Percentiles rank a stretch among this genome's conserved stretches.
Evolutionary conservation across 2,113 vertebrate genomes (phyloP).

Genomic region (Myxocyprinus asiaticus): DNA sequence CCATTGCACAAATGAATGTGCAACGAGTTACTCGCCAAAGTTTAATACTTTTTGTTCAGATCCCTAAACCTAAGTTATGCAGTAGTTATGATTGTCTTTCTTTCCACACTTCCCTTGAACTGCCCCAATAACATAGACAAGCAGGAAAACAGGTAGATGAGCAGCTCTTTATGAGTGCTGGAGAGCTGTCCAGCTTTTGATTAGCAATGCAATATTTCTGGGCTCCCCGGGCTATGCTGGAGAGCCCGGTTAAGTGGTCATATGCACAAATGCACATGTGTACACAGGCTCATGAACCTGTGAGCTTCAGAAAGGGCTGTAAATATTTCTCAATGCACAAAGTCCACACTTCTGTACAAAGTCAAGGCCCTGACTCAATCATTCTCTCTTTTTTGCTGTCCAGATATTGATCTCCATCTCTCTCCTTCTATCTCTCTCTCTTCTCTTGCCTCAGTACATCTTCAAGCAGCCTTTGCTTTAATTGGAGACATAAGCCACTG

Average conservation of each 20-base stretch:
- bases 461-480: conserved; percentile 26
- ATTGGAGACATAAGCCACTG: conserved; percentile 28
- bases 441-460: conserved; percentile 13
- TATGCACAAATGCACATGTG: not conserved
- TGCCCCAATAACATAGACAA: conserved; percentile 11
- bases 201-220: conserved; percentile 25
- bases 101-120: too few relatives aligned
- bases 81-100: not conserved
- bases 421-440: conserved; percentile 20
- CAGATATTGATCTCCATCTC: conserved; percentile 9
- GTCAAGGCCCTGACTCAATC: conserved; percentile 27
- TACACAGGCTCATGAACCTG: not conserved
- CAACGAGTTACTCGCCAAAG: too few relatives aligned
- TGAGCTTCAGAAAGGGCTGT: not conserved
- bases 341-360: conserved; percentile 10
- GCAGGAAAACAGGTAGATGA: not conserved
- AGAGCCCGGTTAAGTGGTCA: conserved; percentile 7
- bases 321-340: conserved; percentile 32
- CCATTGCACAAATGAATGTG: too few relatives aligned
- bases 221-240: conserved; percentile 11
- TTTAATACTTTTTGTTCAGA: too few relatives aligned
- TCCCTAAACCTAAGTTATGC: not conserved
- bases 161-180: not conserved
- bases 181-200: conserved; percentile 26
- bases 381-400: conserved; percentile 30